Evolutionary conservation across 2,797 vertebrate species (phyloP), one percentile per base, ranked within the genome.

Genomic region (Jordanella pulchra): DNA sequence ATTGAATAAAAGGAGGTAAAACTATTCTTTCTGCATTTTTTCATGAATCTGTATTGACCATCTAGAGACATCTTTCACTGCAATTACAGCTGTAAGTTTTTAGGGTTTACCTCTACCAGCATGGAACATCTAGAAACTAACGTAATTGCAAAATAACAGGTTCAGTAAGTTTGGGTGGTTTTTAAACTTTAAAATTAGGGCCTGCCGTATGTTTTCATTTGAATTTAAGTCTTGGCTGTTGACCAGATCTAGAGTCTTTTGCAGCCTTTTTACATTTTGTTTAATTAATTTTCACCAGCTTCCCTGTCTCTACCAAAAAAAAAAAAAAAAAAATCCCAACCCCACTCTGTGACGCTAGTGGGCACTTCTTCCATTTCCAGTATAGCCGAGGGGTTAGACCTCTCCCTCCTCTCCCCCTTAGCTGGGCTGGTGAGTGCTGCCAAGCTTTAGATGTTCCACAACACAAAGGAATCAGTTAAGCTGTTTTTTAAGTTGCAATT

Each of bases 401-500:
- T 78, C 79, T 84, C 48, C 66, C 79, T 76, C 72, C 75, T 86
- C 78, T 83, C 74, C 84, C 86, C 77, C 75, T 80, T 72, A 74
- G 71, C 75, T 73, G 75, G 78, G 83, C 65, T 21, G 71, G 73
- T 77, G 87, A 95, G 83, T 91, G 90, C 81, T 83, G 89, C 94
- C 89, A 88, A 94, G 86, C 88, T 90, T 92, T 82, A 84, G 84
- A 88, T 92, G 93, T 91, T 77, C 86, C 89, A 89, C 89, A 83
- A 84, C 69, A 56, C 88, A 82, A 71, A 81, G 89, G 86, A 93
- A 88, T 92, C 86, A 78, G 92, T 95, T 93, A 92, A 95, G 94
- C 91, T 95, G 94, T 92, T 95, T 68, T 94, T 87, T 86, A 83
- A 89, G 92, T 84, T 87, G 81, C 93, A 91, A 91, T 80, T 95